Evolutionary conservation across 2,888 invertebrate species (phyloP).

Genomic region (Muscina levida): DNA sequence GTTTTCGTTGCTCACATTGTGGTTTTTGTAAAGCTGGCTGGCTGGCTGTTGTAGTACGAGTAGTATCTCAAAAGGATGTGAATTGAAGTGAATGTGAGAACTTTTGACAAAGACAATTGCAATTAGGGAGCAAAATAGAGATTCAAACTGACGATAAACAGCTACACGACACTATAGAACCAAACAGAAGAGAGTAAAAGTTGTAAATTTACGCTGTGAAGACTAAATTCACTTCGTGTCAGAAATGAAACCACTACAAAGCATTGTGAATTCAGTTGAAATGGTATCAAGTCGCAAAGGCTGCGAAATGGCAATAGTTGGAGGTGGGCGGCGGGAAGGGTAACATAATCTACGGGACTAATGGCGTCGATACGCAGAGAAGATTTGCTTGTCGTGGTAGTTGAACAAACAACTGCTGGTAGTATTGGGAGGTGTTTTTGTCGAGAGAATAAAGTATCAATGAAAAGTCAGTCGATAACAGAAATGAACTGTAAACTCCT

Average conservation of each 20-base stretch:
- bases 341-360: background rate
- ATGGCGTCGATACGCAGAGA: too few relatives aligned
- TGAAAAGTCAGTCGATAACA: too few relatives aligned
- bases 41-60: too few relatives aligned
- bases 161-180: slow-evolving; percentile 1
- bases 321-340: slow-evolving; percentile 16
- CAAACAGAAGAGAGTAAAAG: too few relatives aligned
- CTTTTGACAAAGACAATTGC: background rate
- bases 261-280: slow-evolving; percentile 21
- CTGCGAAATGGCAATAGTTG: background rate
- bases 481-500: too few relatives aligned
- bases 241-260: slow-evolving; percentile 22
- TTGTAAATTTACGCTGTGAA: slow-evolving; percentile 44
- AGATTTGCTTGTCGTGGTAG: too few relatives aligned
- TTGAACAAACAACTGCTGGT: too few relatives aligned
- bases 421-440: too few relatives aligned
- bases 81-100: slow-evolving; percentile 1
- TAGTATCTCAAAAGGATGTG: background rate
- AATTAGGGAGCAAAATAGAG: background rate
- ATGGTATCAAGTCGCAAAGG: slow-evolving; percentile 41
- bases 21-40: too few relatives aligned
- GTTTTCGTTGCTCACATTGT: background rate
- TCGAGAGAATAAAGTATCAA: too few relatives aligned
- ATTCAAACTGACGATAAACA: slow-evolving; percentile 7
- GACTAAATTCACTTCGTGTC: slow-evolving; percentile 28